phyloP scores from a whole-genome alignment of 35 echinoderm and acorn worm species.

The Anneissia japonica region DNA sequence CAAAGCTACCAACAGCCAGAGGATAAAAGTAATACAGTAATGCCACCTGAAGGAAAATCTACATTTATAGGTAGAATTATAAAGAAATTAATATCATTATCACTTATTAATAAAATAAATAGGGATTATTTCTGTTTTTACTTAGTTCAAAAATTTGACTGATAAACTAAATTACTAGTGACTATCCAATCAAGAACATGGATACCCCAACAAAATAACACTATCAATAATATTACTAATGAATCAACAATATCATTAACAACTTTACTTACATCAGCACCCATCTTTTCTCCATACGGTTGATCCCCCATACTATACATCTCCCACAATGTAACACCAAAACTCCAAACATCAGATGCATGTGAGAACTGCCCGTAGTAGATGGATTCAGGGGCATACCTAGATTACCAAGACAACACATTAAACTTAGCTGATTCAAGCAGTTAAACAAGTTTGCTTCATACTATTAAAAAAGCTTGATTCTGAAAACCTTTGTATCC shows the following conservation, averaged over 20 bases:
- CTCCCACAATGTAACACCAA: slow-evolving; percentile 91
- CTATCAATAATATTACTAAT: not conserved
- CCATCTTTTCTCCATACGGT: slow-evolving; percentile 92
- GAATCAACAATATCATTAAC: not conserved
- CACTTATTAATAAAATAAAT: not conserved
- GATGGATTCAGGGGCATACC: slow-evolving; percentile 97
- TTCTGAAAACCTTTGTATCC: too few species aligned
- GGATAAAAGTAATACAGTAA: too few species aligned
- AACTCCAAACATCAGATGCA: slow-evolving; percentile 95
- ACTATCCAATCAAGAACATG: not conserved
- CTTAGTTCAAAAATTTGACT: not conserved
- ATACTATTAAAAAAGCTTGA: too few species aligned
- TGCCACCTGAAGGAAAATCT: too few species aligned
- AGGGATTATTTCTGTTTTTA: not conserved
- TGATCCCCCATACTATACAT: slow-evolving; percentile 88
- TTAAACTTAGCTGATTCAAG: too few species aligned
- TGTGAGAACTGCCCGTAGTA: slow-evolving; percentile 97
- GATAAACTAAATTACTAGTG: too few species aligned
- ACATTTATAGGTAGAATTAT: not conserved
- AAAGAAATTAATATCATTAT: not conserved
- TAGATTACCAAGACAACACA: too few species aligned
- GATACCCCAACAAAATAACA: not conserved
- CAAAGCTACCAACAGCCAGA: too few species aligned
- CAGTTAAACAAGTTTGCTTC: too few species aligned
- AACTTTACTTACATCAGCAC: slow-evolving; percentile 97